Evolutionary conservation across 2,797 vertebrate genomes (phyloP).

Genomic region (Triplophysa yarkandensis): DNA sequence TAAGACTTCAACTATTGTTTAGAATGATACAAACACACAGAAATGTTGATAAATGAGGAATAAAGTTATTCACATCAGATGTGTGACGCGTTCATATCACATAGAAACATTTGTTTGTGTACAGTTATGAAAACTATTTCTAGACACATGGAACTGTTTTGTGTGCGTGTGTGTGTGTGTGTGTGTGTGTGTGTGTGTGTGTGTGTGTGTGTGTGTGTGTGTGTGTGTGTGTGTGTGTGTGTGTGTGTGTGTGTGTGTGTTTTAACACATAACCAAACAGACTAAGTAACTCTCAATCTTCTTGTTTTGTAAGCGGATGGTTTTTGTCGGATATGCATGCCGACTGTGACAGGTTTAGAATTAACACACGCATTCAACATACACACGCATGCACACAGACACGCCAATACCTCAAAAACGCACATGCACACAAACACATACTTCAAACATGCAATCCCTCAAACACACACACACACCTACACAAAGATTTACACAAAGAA

Average conservation of each 20-base stretch:
- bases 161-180: constrained; percentile 3
- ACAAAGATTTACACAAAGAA: too few relatives aligned
- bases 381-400: too few relatives aligned
- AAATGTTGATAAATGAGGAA: neutral
- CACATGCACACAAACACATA: too few relatives aligned
- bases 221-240: constrained; percentile 6
- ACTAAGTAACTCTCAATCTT: constrained; percentile 31
- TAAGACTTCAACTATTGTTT: neutral
- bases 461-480: too few relatives aligned
- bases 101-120: neutral
- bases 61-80: neutral
- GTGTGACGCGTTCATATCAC: neutral
- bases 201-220: constrained; percentile 8
- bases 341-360: constrained; percentile 30
- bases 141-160: neutral
- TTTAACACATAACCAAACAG: constrained; percentile 42
- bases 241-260: constrained; percentile 1
- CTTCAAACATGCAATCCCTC: too few relatives aligned
- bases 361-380: neutral
- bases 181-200: constrained; percentile 1
- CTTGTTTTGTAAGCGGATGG: constrained; percentile 19
- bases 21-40: neutral
- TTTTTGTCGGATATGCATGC: constrained; percentile 28
- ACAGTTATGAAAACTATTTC: constrained; percentile 6
- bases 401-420: too few relatives aligned